Base-by-base conservation (phyloP, 2,888 invertebrate genomes). In the Eupelmus urozonus region DNA sequence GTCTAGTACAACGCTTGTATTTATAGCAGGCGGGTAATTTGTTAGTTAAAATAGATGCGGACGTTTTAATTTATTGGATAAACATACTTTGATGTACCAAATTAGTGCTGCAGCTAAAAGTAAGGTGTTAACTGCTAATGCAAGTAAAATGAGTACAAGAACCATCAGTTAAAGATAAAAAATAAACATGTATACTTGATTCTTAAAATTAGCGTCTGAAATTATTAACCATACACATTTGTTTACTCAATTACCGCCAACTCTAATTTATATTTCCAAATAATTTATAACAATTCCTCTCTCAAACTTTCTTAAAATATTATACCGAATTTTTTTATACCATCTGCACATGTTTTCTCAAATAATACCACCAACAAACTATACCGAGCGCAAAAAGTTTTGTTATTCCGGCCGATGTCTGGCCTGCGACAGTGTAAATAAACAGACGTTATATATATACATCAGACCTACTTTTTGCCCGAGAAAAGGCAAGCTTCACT, bases 401-500 rank as follows among this genome's bases (percentile, higher is more conserved):
- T 42, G 55, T 67, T 45, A 29, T 57, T 62, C 60, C 20, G 51
- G 5, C 29, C 13, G 23, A 49, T 49, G 29, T 27, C 16, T 51
- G 55, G 9, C 51, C 27, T 51, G 49, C 29, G 59, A n/a, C 11
- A 42, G 55, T 51, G 67, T 67, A 60, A 69, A 75, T 62, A 75
- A 75, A 69, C 73, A 73, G 42, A 18, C 34, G 25, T n/a, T n/a
- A n/a, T n/a, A n/a, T n/a, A n/a, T n/a, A n/a, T n/a, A n/a, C 2
- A 27, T 53, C 57, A 57, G 65, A 65, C 75, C 75, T 75, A 75
- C 67, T 69, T 75, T 66, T 75, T 66, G 11, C 25, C 49, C 23
- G 63, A 51, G 71, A 60, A 71, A 62, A 51, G 60, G n/a, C 18
- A n/a, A 63, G 74, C 66, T 74, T 74, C 67, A 62, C 67, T 69